Conservation (phyloP, 1,140 invertebrate genomes). For the Propsilocerus akamusi region DNA sequence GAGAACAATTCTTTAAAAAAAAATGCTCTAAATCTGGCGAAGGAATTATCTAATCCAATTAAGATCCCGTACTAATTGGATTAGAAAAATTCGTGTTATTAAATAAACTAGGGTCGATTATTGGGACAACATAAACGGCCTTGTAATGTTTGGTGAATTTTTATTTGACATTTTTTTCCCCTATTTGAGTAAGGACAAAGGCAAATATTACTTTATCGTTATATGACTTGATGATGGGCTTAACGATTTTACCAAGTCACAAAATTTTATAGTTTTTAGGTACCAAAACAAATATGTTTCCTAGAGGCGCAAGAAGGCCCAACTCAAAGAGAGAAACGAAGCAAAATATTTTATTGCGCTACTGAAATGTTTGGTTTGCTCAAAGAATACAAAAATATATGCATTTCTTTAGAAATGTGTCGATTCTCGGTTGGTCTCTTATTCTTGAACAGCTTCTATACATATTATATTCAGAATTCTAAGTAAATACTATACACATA, state of each 20-base stretch:
- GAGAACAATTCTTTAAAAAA: background rate
- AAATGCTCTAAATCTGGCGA: background rate
- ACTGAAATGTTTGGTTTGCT: background rate
- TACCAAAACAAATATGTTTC: too few species aligned
- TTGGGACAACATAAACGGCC: background rate
- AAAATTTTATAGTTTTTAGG: background rate
- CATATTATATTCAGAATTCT: background rate
- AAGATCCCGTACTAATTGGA: background rate
- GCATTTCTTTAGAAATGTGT: too few species aligned
- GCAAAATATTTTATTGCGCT: background rate
- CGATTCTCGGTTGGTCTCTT: background rate
- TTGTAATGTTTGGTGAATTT: background rate
- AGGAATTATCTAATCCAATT: background rate
- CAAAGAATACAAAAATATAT: too few species aligned
- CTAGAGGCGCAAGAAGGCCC: background rate
- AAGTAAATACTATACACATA: background rate
- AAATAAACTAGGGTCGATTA: background rate
- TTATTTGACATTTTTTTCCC: too few species aligned
- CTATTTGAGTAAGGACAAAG: too few species aligned
- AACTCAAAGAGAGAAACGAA: background rate
- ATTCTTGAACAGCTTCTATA: background rate
- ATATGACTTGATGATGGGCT: background rate
- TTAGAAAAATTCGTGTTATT: background rate
- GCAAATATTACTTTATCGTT: background rate
- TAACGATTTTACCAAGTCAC: background rate